Base-by-base conservation (phyloP, 2,888 invertebrate genomes). In the Odontocerum albicorne region DNA sequence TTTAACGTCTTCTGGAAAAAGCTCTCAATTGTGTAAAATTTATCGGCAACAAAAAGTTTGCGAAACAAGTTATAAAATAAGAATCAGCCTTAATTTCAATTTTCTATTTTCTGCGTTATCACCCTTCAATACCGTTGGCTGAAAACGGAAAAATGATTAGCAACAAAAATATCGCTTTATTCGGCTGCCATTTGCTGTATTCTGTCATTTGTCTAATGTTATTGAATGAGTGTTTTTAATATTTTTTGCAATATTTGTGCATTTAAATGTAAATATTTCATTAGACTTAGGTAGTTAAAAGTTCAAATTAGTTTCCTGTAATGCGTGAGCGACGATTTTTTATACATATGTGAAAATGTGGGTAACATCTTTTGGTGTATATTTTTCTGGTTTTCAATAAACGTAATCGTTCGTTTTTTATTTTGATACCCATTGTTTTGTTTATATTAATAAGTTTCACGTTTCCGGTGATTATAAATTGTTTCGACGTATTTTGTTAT, bases 191-290 rank as follows among this genome's bases (percentile, higher is more conserved):
- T 74, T 74, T 75, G 72, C 72, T 71, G 66, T 68, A 64, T 69
- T 70, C 73, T 74, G 75, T 76, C 75, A 77, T 70, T 72, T 68
- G 70, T 73, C 73, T 72, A 69, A 73, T 77, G 74, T 77, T 76
- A 73, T 73, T 75, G 71, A 72, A 70, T 67, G 67, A 65, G 66
- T 59, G 62, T 56, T 53, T 53, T 57, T 57, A 57, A 53, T 53
- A 53, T 57, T 52, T 56, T 51, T 56, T 46, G 47, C 33, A 56
- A 51, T 51, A 42, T 47, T 46, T 56, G 33, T 56, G 51, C 46
- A 56, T 51, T 51, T 47, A 51, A 52, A 27, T 51, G 46, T 47
- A 56, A 45, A 51, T 50, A 51, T 56, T 47, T 50, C 19, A 42
- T 63, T 61, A 63, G 61, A 63, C 62, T 62, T 62, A 40, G 57